Evolutionary conservation across 2,888 invertebrate genomes (phyloP).

Genomic region (Gastracanthus pulcherrimus): DNA sequence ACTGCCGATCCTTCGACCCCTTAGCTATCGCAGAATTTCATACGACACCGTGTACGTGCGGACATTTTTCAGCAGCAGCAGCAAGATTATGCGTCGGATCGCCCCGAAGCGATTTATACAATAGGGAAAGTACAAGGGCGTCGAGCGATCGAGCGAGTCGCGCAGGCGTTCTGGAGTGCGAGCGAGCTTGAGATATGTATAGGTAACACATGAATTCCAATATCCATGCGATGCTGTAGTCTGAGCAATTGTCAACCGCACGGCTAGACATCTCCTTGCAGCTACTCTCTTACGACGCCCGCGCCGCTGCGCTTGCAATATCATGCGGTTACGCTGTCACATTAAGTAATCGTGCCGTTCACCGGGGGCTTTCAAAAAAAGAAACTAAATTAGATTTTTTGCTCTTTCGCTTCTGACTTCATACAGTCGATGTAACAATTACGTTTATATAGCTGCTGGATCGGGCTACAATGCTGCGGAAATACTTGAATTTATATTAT

Average conservation of each 20-base stretch:
- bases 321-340: neutral
- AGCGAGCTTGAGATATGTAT: neutral
- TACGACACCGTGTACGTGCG: neutral
- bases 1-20: neutral
- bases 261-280: neutral
- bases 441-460: neutral
- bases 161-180: no score
- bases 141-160: no score
- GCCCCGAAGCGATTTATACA: neutral
- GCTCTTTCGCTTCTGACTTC: neutral
- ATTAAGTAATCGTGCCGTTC: conserved; percentile 20
- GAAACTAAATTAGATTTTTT: neutral
- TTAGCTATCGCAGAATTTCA: neutral
- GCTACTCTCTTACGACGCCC: no score
- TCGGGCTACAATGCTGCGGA: neutral
- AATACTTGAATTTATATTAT: no score
- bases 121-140: neutral
- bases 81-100: no score
- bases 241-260: no score
- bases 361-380: conserved; percentile 10
- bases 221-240: no score
- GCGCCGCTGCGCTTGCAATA: neutral
- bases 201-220: neutral
- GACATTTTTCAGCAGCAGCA: no score
- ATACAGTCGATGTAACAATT: neutral